Percentiles rank a stretch among this genome's conserved stretches.
phyloP scores from a whole-genome alignment of 2,797 vertebrate genomes.

The Nothura maculosa region DNA sequence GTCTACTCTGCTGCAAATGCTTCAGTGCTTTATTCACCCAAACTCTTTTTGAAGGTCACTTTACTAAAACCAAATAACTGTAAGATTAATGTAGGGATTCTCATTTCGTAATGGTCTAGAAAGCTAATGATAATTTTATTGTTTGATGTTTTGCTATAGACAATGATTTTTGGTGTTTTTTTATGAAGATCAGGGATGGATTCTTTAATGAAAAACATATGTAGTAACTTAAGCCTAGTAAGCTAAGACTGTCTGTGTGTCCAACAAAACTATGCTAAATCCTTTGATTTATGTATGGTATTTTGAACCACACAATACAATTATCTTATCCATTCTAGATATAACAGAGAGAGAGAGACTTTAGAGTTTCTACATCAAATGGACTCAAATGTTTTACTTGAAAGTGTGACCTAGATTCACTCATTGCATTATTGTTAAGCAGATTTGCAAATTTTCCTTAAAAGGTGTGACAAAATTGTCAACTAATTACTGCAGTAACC shows the following conservation, averaged over 20 bases:
- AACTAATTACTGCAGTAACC: background rate
- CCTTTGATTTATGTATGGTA: constrained; percentile 32
- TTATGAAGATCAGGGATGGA: constrained; percentile 36
- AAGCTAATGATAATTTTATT: constrained; percentile 68
- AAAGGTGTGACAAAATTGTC: background rate
- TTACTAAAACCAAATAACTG: constrained; percentile 46
- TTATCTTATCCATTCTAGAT: constrained; percentile 1
- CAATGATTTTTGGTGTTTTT: constrained; percentile 22
- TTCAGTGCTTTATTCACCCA: constrained; percentile 20
- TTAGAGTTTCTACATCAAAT: background rate
- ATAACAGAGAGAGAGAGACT: background rate
- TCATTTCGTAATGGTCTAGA: constrained; percentile 33
- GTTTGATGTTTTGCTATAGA: constrained; percentile 66
- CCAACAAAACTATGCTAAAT: constrained; percentile 42
- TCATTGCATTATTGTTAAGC: background rate
- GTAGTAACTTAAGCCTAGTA: constrained; percentile 46
- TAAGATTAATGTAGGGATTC: constrained; percentile 50
- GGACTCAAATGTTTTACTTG: background rate
- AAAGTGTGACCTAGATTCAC: background rate
- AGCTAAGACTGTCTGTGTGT: constrained; percentile 40
- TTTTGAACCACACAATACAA: background rate
- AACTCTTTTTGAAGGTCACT: constrained; percentile 63
- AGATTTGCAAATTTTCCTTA: background rate
- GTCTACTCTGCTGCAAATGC: background rate
- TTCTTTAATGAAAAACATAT: constrained; percentile 63